Evolutionary conservation across 2,113 vertebrate species (phyloP).

Genomic region (Toxostoma redivivum): DNA sequence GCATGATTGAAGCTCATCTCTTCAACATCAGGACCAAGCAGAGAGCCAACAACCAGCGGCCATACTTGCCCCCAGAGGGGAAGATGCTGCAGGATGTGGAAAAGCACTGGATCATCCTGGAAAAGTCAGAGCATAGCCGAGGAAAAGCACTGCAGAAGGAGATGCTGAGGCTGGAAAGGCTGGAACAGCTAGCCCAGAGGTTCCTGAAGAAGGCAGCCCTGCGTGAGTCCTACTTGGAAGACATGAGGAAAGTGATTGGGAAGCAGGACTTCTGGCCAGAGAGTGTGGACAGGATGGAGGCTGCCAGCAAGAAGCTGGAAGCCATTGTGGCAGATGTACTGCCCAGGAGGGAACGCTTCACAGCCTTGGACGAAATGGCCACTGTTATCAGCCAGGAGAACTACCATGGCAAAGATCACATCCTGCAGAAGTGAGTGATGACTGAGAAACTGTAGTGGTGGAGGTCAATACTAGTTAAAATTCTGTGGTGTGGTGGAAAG

Average conservation of each 20-base stretch:
- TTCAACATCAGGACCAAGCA: conserved; percentile 82
- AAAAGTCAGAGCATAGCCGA: conserved; percentile 73
- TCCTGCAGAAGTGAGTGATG: conserved; percentile 71
- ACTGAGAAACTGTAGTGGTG: too few species aligned
- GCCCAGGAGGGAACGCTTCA: conserved; percentile 82
- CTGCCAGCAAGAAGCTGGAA: conserved; percentile 77
- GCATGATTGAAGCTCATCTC: conserved; percentile 83
- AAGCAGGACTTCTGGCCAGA: conserved; percentile 70
- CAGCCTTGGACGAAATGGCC: conserved; percentile 77
- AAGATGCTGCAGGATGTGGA: conserved; percentile 78
- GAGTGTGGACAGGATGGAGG: conserved; percentile 69
- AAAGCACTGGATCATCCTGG: conserved; percentile 78
- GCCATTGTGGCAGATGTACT: conserved; percentile 80
- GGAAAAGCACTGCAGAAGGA: conserved; percentile 76
- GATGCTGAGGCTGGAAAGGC: conserved; percentile 79
- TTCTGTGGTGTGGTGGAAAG: background rate
- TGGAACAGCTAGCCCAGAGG: conserved; percentile 84
- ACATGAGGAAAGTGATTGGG: conserved; percentile 74
- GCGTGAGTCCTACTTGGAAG: conserved; percentile 81
- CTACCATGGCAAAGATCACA: conserved; percentile 80
- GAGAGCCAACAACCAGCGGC: conserved; percentile 81
- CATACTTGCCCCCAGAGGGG: conserved; percentile 78
- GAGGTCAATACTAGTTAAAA: background rate
- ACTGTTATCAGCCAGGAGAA: conserved; percentile 74
- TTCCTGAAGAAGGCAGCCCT: conserved; percentile 84